These are phyloP conservation scores for Pedetes capensis DNA, from an alignment of 2,113 vertebrate genomes.

Conservation along the genomic window DNA sequence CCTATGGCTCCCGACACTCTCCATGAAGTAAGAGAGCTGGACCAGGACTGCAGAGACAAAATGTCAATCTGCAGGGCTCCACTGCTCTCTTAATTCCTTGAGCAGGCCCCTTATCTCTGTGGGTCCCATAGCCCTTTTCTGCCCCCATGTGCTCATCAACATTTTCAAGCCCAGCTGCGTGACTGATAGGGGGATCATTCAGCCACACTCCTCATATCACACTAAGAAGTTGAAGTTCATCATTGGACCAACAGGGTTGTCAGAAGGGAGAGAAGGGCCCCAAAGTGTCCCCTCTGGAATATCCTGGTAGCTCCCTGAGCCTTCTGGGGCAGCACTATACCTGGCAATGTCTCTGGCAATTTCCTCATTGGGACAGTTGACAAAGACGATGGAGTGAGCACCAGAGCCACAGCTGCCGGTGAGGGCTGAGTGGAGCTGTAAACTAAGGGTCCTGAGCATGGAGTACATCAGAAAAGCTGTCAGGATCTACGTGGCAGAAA, in stretches of 20 bases:
- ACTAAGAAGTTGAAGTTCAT: neutral
- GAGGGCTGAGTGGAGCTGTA: constrained; percentile 82
- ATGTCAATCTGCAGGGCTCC: neutral
- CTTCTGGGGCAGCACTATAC: constrained; percentile 73
- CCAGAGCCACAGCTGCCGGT: constrained; percentile 86
- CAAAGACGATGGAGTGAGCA: constrained; percentile 86
- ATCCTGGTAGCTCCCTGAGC: neutral
- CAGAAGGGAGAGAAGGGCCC: neutral
- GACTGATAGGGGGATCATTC: neutral
- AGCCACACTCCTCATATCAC: neutral
- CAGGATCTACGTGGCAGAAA: constrained; percentile 68
- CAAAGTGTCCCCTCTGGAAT: neutral
- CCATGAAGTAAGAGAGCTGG: neutral
- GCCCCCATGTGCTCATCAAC: neutral
- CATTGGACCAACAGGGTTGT: neutral
- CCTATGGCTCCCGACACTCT: no score
- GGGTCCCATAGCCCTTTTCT: neutral
- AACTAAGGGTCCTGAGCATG: constrained; percentile 79
- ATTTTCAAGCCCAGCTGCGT: neutral
- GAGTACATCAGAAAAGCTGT: constrained; percentile 85
- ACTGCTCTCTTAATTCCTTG: neutral
- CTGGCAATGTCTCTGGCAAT: constrained; percentile 90
- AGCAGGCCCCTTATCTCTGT: neutral
- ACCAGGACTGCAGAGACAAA: neutral
- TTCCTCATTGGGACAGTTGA: constrained; percentile 91